Conservation (phyloP, 1,140 invertebrate species). For the Drosophila kohkoa region DNA sequence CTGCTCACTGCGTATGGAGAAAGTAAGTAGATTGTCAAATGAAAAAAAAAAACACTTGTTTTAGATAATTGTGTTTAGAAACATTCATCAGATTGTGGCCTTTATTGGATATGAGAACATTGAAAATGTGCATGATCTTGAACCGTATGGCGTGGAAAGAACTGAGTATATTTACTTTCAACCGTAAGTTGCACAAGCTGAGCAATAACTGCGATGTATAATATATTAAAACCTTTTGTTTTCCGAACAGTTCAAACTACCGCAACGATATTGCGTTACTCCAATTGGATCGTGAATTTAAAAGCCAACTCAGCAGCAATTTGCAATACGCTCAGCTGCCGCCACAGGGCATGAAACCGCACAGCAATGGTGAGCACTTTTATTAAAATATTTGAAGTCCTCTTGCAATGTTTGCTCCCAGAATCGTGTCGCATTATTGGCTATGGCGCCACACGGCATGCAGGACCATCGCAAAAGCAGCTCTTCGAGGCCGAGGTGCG, state of each 20-base stretch:
- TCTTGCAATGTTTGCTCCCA: slow-evolving; percentile 6
- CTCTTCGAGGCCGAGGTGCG: slow-evolving; percentile 69
- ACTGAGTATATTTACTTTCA: slow-evolving; percentile 79
- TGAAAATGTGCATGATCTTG: slow-evolving; percentile 47
- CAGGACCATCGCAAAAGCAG: slow-evolving; percentile 63
- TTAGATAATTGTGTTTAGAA: slow-evolving; percentile 34
- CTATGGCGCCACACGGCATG: slow-evolving; percentile 73
- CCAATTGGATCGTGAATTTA: slow-evolving; percentile 50
- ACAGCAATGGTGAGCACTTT: slow-evolving; percentile 55
- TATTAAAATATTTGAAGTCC: background rate
- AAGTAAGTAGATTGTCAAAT: slow-evolving; percentile 51
- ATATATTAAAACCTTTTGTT: background rate
- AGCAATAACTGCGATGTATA: background rate
- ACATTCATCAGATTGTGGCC: slow-evolving; percentile 57
- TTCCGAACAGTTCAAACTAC: slow-evolving; percentile 63
- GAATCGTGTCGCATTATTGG: slow-evolving; percentile 78
- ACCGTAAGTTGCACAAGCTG: slow-evolving; percentile 59
- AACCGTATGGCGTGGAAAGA: slow-evolving; percentile 61
- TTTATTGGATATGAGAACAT: slow-evolving; percentile 75
- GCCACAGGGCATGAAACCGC: slow-evolving; percentile 58
- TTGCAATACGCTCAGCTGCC: slow-evolving; percentile 66
- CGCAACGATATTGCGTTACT: slow-evolving; percentile 77
- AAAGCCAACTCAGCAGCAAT: slow-evolving; percentile 10
- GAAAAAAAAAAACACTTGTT: background rate
- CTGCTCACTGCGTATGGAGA: slow-evolving; percentile 74